These are phyloP conservation scores for zebrafish (Danio rerio) DNA, from an alignment of 2,113 vertebrate species.

Conservation along the genomic window DNA sequence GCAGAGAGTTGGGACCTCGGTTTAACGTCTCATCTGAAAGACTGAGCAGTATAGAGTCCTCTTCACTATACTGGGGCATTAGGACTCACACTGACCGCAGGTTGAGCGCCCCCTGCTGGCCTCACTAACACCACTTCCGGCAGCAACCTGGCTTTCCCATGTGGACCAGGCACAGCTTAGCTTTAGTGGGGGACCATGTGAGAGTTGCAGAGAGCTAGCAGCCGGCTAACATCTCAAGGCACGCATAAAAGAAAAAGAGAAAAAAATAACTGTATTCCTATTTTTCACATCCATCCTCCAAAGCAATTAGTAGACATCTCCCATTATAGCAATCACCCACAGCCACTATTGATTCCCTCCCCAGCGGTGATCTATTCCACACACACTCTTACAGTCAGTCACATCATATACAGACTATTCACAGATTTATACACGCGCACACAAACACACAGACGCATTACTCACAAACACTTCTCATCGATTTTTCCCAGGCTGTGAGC, in stretches of 20 bases:
- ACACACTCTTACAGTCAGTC: conserved; percentile 20
- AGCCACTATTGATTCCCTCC: conserved; percentile 53
- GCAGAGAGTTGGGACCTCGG: too few relatives aligned
- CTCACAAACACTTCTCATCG: conserved; percentile 49
- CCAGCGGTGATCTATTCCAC: conserved; percentile 45
- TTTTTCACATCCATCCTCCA: neutral
- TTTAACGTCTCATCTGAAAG: too few relatives aligned
- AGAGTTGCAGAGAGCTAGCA: too few relatives aligned
- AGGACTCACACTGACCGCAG: too few relatives aligned
- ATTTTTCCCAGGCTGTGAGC: conserved; percentile 18
- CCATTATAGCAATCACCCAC: conserved; percentile 52
- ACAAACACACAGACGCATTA: conserved; percentile 52
- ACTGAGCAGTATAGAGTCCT: too few relatives aligned
- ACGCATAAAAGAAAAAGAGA: neutral
- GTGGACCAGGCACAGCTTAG: too few relatives aligned
- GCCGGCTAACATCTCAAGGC: too few relatives aligned
- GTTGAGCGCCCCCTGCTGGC: too few relatives aligned
- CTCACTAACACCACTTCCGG: too few relatives aligned
- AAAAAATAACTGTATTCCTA: neutral
- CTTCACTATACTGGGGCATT: too few relatives aligned
- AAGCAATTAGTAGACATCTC: conserved; percentile 34
- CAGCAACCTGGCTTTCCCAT: too few relatives aligned
- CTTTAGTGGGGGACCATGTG: too few relatives aligned
- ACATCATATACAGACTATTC: neutral
- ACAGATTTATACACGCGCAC: conserved; percentile 44